phyloP scores from a whole-genome alignment of 2,797 vertebrate genomes.

The Ptychobarbus kaznakovi region DNA sequence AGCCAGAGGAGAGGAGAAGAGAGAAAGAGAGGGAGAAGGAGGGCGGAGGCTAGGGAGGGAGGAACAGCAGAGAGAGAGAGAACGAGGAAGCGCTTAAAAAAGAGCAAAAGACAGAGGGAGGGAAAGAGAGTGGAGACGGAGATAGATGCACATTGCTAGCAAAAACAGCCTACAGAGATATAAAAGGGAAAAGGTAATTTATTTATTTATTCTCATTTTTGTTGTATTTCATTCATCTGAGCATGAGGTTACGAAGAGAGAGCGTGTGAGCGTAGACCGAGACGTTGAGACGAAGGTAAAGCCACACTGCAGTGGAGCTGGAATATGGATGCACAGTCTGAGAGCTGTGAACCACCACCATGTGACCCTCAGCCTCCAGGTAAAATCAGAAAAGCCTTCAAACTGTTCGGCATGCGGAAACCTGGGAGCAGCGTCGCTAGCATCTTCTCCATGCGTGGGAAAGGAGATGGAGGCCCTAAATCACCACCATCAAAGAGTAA shows the following conservation, averaged over 20 bases:
- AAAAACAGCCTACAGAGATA: constrained; percentile 38
- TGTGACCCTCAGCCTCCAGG: constrained; percentile 90
- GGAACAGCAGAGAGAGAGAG: constrained; percentile 66
- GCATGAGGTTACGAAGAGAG: constrained; percentile 21
- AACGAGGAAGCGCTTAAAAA: constrained; percentile 61
- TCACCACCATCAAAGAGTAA: constrained; percentile 85
- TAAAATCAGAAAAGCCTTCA: constrained; percentile 96
- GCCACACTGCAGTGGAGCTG: constrained; percentile 53
- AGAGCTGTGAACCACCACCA: constrained; percentile 84
- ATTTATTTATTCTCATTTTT: constrained; percentile 39
- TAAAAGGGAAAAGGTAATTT: constrained; percentile 23
- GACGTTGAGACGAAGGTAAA: constrained; percentile 44
- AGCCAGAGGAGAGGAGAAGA: constrained; percentile 81
- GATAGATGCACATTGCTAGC: constrained; percentile 43
- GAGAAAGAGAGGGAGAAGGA: constrained; percentile 78
- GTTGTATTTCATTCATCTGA: constrained; percentile 18
- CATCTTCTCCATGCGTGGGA: constrained; percentile 92
- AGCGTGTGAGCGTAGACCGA: constrained; percentile 32
- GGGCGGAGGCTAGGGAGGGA: constrained; percentile 71
- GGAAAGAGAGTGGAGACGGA: constrained; percentile 55
- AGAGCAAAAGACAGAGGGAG: constrained; percentile 64
- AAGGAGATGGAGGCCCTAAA: constrained; percentile 85
- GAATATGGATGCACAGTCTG: constrained; percentile 93
- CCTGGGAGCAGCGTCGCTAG: constrained; percentile 84
- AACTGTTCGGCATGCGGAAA: constrained; percentile 93